Percentiles rank a stretch among this genome's conserved stretches.
Conservation (phyloP, 2,113 vertebrate genomes). For the Cynopterus brachyotis region DNA sequence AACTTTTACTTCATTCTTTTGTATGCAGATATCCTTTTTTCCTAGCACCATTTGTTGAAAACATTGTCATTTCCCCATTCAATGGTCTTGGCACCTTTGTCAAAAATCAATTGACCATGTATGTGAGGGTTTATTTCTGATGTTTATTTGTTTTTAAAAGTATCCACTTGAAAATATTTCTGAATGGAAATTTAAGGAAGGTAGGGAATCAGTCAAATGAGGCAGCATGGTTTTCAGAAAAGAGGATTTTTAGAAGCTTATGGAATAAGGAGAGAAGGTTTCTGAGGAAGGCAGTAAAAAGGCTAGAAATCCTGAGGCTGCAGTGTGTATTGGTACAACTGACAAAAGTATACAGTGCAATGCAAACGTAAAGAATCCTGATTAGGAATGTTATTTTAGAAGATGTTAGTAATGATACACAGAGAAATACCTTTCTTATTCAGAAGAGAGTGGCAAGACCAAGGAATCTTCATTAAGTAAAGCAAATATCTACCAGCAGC, state of each 20-base stretch:
- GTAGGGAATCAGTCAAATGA: conserved; percentile 37
- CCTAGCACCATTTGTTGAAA: conserved; percentile 24
- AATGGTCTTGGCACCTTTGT: neutral
- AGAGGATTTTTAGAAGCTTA: conserved; percentile 12
- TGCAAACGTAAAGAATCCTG: neutral
- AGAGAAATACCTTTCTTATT: conserved; percentile 42
- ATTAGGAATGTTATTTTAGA: neutral
- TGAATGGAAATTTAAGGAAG: conserved; percentile 8
- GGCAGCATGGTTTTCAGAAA: conserved; percentile 46
- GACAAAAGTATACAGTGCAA: neutral
- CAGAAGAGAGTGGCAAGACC: neutral
- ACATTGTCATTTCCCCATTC: neutral
- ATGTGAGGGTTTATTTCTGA: conserved; percentile 27
- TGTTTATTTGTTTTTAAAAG: conserved; percentile 33
- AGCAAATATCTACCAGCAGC: neutral
- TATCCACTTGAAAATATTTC: neutral
- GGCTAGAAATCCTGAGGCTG: neutral
- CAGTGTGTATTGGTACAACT: neutral
- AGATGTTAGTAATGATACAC: conserved; percentile 4
- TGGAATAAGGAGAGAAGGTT: neutral
- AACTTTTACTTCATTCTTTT: neutral
- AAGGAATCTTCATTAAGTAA: neutral
- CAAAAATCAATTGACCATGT: conserved; percentile 1
- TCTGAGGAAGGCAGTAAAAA: neutral
- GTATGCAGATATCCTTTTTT: neutral